Evolutionary conservation across 2,888 invertebrate species (phyloP), one percentile per base, ranked within the genome.

Genomic region (Lathronympha strigana): DNA sequence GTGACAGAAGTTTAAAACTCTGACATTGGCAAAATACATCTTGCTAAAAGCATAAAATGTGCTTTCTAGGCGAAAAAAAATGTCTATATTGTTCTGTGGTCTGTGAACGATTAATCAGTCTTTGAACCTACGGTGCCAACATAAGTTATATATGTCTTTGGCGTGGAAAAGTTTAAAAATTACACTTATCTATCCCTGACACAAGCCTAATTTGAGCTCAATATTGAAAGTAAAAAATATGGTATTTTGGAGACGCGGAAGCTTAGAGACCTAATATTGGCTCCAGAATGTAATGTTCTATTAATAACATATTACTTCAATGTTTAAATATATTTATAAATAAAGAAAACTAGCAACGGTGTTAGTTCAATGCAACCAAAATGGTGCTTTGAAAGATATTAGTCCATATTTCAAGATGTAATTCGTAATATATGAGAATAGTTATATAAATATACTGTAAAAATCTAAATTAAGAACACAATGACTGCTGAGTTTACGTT

Each of bases 331-430:
- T 40, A 61, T 54, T 50, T 61, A 54, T 61, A 47, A 66, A 61
- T 61, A 49, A 66, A 49, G 43, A 53, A 38, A 66, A 66, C 66
- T 66, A 66, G 66, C 36, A 43, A 40, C 28, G 43, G 63, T 57
- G 60, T 66, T 61, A 66, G 66, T 47, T 78, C 78, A 80, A 82
- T 77, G 84, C 87, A 77, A 79, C 87, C 85, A 75, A 67, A 73
- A 75, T 80, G 89, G 88, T 89, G 90, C 87, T 88, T 83, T 81
- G 76, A 81, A 76, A 76, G 36, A 79, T 63, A 62, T 58, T 83
- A 80, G 80, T 83, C 79, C 78, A 77, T 77, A 78, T 71, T 70
- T 62, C 61, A 67, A 64, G 43, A 63, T 63, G 61, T 66, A 66
- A 66, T 66, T 61, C 60, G 66, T 66, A 66, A 54, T 53, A 61